Base-by-base conservation (phyloP, 2,888 invertebrate species). In the Chydorus sphaericus region DNA sequence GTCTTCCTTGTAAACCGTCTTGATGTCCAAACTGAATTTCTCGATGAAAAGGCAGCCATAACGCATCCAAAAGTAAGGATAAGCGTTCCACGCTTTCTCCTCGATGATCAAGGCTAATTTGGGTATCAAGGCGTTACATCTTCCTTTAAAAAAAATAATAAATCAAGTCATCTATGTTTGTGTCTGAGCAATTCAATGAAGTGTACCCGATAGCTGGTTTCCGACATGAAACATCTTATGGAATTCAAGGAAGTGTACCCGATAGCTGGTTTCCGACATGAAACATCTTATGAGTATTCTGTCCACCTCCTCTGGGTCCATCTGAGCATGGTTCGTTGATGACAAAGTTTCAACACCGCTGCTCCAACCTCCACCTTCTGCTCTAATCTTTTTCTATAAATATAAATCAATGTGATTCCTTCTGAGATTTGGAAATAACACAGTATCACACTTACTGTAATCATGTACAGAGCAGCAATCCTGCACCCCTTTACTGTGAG, bases 51-150 rank as follows among this genome's bases (percentile, higher is more conserved):
- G 97, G 69, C 93, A 93, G 53, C 93, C 92, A 72, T 93, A 98
- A 63, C 93, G 80, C 6, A 97, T 98, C 74, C 93, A 92, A 23
- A 97, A 98, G 69, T 94, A 96, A 0, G 98, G 98, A 75, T 98
- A 98, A 38, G 97, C 93, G 75, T 98, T 98, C 97, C 97, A 98
- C 10, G 97, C 97, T 74, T 97, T 94, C 72, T 98, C 98, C 68
- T 97, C 93, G 8, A 92, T 96, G 63, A 83, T 92, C 65, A 96
- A 74, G 29, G 93, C 93, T 61, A 93, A 93, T 72, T 93, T 96
- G 55, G 96, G 96, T 61, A 96, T 75, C 60, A 97, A 78, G 66
- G 92, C 88, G 73, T 88, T 87, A 65, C 91, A 84, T 91, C 91
- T 92, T 38, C 82, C 81, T 80, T 63, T 4, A 48, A 20, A 20